Percentiles rank a stretch among this genome's conserved stretches.
These are phyloP conservation scores for Garrulus glandarius DNA, from an alignment of 2,797 vertebrate genomes.

Conservation along the genomic window DNA sequence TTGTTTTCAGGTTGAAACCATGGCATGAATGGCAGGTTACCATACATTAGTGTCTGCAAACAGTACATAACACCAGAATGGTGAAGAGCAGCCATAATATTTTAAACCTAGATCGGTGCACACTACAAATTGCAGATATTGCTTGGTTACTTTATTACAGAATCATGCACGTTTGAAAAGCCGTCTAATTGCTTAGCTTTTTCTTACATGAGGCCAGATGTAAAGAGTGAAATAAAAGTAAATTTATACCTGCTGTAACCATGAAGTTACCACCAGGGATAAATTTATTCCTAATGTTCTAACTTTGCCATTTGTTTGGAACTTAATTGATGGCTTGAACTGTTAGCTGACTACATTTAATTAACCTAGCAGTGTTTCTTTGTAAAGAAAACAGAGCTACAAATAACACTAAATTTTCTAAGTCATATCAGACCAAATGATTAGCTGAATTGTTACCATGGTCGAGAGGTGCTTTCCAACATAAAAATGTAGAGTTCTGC, in stretches of 20 bases:
- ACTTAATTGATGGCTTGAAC: background rate
- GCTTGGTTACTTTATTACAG: background rate
- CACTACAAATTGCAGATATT: background rate
- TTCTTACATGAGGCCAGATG: background rate
- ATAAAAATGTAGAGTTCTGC: background rate
- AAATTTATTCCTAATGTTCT: background rate
- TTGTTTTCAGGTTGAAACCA: background rate
- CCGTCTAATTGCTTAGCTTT: background rate
- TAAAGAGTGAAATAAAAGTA: background rate
- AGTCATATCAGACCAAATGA: background rate
- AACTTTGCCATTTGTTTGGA: slow-evolving; percentile 30
- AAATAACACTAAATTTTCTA: background rate
- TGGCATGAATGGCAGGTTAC: background rate
- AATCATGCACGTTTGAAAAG: background rate
- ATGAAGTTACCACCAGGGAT: background rate
- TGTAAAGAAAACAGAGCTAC: background rate
- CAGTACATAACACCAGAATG: background rate
- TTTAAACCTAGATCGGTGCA: background rate
- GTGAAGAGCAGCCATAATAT: background rate
- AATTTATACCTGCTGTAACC: background rate
- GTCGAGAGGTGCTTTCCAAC: background rate
- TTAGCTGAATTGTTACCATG: background rate
- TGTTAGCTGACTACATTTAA: background rate
- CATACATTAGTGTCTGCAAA: background rate
- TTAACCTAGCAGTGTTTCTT: background rate